A percentile compares a stretch with the other conserved stretches of the same genome.
These are phyloP conservation scores for Protobothrops flavoviridis DNA, from an alignment of 2,113 vertebrate genomes.

Conservation along the genomic window DNA sequence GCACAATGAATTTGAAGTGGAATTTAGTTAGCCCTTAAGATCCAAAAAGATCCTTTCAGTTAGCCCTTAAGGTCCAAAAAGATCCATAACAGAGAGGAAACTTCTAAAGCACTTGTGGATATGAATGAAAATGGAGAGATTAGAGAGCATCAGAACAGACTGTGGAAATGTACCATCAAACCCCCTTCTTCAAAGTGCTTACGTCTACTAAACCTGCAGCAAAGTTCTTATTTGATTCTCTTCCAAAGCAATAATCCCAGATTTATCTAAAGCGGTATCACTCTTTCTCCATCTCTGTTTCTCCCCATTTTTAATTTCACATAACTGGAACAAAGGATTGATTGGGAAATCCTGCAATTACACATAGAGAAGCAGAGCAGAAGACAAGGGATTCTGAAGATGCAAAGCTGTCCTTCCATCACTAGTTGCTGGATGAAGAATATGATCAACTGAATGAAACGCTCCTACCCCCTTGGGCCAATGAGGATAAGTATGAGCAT, in stretches of 20 bases:
- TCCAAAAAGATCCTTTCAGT: neutral
- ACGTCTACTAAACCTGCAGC: neutral
- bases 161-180: neutral
- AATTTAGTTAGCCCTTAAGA: neutral
- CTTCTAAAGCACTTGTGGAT: neutral
- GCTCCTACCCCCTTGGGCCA: neutral
- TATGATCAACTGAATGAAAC: too few species aligned
- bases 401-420: neutral
- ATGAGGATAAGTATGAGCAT: neutral
- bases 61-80: neutral
- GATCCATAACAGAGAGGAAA: neutral
- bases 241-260: neutral
- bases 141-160: too few species aligned
- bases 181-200: neutral
- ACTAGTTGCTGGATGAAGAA: neutral
- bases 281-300: neutral
- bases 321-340: neutral
- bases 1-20: neutral
- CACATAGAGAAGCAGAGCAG: neutral
- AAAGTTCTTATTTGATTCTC: neutral
- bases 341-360: neutral
- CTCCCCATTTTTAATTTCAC: too few species aligned
- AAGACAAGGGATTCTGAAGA: neutral
- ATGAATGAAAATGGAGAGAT: neutral
- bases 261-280: neutral